Percentiles rank a stretch among this genome's conserved stretches.
phyloP scores from a whole-genome alignment of 2,797 vertebrate genomes.

The Garrulus glandarius region DNA sequence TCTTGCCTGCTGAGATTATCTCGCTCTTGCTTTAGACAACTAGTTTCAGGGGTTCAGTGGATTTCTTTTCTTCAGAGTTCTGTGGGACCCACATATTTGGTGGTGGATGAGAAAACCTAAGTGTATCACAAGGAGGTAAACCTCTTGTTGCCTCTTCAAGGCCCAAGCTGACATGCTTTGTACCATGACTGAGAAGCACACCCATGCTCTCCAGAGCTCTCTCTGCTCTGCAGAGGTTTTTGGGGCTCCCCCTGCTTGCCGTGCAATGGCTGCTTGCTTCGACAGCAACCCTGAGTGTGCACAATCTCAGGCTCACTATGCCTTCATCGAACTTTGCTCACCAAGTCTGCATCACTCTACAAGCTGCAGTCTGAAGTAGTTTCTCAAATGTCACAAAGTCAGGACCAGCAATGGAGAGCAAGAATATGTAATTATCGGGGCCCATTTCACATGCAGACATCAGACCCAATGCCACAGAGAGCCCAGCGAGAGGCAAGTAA shows the following conservation, averaged over 20 bases:
- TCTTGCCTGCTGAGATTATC: background rate
- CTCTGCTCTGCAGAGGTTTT: background rate
- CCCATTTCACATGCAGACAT: background rate
- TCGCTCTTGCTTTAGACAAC: background rate
- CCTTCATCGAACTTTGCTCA: background rate
- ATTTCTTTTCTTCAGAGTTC: background rate
- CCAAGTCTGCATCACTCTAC: background rate
- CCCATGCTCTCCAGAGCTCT: background rate
- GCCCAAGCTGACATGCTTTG: accelerated
- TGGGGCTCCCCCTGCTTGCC: accelerated
- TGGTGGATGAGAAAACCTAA: background rate
- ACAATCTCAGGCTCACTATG: accelerated
- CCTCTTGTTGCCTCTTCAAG: background rate
- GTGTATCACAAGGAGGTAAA: background rate
- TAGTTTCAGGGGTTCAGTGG: background rate
- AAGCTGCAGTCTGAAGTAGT: background rate
- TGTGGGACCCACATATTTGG: background rate
- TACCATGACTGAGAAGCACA: background rate
- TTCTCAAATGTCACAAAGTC: background rate
- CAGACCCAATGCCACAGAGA: background rate
- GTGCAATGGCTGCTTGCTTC: background rate
- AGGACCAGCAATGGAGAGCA: background rate
- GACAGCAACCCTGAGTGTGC: background rate
- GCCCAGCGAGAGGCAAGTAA: background rate
- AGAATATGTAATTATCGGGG: background rate